A percentile compares a stretch with the other conserved stretches of the same genome.
These are phyloP conservation scores for Columba janthina DNA, from an alignment of 2,113 vertebrate genomes.

Conservation along the genomic window DNA sequence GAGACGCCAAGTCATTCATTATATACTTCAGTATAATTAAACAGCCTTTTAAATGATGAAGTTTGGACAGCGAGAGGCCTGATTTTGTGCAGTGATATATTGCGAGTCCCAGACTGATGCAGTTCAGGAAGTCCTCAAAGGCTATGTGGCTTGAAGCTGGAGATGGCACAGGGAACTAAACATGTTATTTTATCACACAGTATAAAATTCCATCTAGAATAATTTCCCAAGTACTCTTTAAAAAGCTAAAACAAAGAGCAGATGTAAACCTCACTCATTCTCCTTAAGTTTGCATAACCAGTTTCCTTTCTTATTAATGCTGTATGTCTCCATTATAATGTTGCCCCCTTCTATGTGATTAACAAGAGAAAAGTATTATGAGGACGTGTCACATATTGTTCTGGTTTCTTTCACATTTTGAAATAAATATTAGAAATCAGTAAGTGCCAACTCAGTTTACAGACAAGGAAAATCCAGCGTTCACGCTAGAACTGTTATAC, in stretches of 20 bases:
- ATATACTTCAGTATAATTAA: not conserved
- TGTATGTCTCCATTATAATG: not conserved
- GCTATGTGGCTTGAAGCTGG: not conserved
- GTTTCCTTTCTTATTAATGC: not conserved
- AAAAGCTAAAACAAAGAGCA: not conserved
- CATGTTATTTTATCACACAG: accelerated
- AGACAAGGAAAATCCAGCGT: not conserved
- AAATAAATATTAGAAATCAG: not conserved
- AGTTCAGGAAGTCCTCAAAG: not conserved
- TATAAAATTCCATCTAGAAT: not conserved
- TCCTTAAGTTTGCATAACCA: accelerated
- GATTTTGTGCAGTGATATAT: accelerated
- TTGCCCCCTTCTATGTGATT: not conserved
- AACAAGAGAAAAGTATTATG: not conserved
- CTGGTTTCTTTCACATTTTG: not conserved
- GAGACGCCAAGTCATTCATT: not conserved
- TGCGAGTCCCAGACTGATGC: accelerated
- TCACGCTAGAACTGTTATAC: not conserved
- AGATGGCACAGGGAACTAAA: not conserved
- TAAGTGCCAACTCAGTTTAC: not conserved
- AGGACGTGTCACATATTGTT: not conserved
- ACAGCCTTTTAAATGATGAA: not conserved
- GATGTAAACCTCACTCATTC: not conserved
- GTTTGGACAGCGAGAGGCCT: not conserved
- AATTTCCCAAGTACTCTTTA: not conserved